Evolutionary conservation across 2,888 invertebrate species (phyloP).

Genomic region (Gnatocerus cornutus): DNA sequence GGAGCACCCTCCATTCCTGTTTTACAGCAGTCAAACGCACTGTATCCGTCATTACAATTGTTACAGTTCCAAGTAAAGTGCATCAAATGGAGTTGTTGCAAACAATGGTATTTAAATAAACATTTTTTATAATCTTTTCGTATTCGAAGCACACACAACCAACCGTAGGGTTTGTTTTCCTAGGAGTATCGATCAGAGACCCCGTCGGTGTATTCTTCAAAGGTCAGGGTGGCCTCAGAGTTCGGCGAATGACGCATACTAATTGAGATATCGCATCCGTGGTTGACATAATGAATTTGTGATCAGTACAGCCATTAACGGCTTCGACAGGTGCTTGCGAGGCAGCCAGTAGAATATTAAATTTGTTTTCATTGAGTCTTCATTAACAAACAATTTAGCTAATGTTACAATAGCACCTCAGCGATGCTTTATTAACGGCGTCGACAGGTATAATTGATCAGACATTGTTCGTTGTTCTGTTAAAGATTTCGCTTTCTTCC

Average conservation of each 20-base stretch:
- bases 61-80: too few species aligned
- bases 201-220: slow-evolving; percentile 34
- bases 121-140: neutral
- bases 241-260: slow-evolving; percentile 53
- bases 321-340: slow-evolving; percentile 60
- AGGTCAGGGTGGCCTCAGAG: slow-evolving; percentile 45
- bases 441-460: slow-evolving; percentile 19
- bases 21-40: neutral
- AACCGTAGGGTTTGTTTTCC: slow-evolving; percentile 28
- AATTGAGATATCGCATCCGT: slow-evolving; percentile 63
- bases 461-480: neutral
- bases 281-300: slow-evolving; percentile 66
- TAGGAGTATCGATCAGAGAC: slow-evolving; percentile 38
- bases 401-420: slow-evolving; percentile 37
- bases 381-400: slow-evolving; percentile 50
- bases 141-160: slow-evolving; percentile 8
- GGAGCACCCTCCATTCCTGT: neutral
- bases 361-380: slow-evolving; percentile 49
- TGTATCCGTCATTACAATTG: neutral
- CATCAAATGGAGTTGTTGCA: too few species aligned
- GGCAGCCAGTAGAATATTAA: slow-evolving; percentile 50
- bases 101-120: neutral
- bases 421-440: slow-evolving; percentile 32
- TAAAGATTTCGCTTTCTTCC: slow-evolving; percentile 26
- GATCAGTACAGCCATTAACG: slow-evolving; percentile 63